These are phyloP conservation scores for Augochlora pura DNA, from an alignment of 1,140 invertebrate species.

Conservation along the genomic window DNA sequence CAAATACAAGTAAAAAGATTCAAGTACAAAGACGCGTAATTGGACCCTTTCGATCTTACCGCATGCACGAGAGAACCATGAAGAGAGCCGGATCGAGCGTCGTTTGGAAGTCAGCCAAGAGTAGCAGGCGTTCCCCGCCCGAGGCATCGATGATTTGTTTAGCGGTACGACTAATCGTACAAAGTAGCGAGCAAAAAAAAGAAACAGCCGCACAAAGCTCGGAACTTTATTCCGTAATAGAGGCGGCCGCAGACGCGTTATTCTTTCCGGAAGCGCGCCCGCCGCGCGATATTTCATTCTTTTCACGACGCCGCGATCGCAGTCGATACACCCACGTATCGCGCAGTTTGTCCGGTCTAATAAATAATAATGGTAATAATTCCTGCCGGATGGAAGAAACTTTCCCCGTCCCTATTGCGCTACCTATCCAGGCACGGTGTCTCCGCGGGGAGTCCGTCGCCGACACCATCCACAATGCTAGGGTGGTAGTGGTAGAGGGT, in stretches of 20 bases:
- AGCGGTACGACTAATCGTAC: slow-evolving; percentile 8
- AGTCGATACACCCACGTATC: neutral
- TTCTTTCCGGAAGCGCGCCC: neutral
- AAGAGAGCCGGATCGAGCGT: neutral
- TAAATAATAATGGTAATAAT: slow-evolving; percentile 41
- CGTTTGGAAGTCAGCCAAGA: slow-evolving; percentile 17
- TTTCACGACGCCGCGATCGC: neutral
- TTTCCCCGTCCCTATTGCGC: neutral
- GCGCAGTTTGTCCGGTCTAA: neutral
- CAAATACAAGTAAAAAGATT: too few species aligned
- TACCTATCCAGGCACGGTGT: neutral
- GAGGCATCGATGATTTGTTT: slow-evolving; percentile 8
- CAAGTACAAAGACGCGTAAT: too few species aligned
- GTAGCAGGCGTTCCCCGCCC: neutral
- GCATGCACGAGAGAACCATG: too few species aligned
- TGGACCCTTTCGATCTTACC: too few species aligned
- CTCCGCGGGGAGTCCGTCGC: neutral
- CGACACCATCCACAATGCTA: slow-evolving; percentile 14
- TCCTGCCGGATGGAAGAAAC: slow-evolving; percentile 15
- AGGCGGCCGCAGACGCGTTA: too few species aligned
- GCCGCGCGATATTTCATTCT: neutral
- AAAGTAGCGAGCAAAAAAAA: neutral
- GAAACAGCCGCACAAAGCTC: neutral
- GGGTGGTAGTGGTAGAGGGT: neutral
- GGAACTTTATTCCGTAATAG: too few species aligned